phyloP scores from a whole-genome alignment of 2,113 vertebrate species.

The Hydropotes inermis region DNA sequence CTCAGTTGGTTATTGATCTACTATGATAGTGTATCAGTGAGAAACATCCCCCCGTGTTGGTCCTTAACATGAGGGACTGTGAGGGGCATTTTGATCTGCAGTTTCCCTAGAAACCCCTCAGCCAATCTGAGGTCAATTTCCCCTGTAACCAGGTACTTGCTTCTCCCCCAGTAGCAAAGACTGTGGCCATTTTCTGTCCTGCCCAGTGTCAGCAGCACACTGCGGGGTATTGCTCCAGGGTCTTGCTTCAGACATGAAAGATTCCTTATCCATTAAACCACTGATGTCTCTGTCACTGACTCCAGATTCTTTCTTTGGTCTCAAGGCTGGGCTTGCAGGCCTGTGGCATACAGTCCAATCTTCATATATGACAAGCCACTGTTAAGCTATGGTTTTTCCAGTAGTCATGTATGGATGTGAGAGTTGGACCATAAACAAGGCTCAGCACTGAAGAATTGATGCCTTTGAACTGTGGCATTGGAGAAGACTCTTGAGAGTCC shows the following conservation, averaged over 20 bases:
- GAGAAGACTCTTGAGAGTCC: background rate
- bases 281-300: background rate
- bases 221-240: background rate
- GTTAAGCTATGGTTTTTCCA: background rate
- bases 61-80: background rate
- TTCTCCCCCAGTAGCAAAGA: background rate
- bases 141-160: background rate
- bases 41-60: background rate
- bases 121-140: background rate
- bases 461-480: background rate
- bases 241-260: background rate
- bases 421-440: background rate
- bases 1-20: background rate
- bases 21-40: background rate
- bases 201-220: background rate
- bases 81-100: background rate
- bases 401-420: background rate
- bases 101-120: background rate
- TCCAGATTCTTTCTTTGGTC: background rate
- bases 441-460: background rate
- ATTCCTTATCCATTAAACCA: background rate
- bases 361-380: background rate
- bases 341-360: fast-evolving
- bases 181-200: background rate
- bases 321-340: background rate